Evolutionary conservation across 2,888 invertebrate species (phyloP).

Genomic region (Conops quadrifasciatus): DNA sequence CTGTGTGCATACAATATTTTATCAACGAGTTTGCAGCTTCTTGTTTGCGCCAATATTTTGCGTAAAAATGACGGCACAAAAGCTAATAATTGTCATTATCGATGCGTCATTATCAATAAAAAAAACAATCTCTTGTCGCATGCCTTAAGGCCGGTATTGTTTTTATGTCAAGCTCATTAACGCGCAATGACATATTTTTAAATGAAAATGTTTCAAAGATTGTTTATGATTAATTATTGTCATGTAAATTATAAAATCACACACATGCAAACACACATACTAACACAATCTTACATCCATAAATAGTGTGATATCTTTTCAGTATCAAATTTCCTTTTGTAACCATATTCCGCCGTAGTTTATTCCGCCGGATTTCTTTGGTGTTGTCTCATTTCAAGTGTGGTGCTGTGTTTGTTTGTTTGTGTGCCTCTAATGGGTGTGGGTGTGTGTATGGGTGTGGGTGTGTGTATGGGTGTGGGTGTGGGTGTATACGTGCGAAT

Average conservation of each 20-base stretch:
- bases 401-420: too few relatives aligned
- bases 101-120: neutral
- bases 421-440: neutral
- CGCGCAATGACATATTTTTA: too few relatives aligned
- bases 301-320: slow-evolving; percentile 30
- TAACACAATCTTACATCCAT: slow-evolving; percentile 28
- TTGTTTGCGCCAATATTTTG: too few relatives aligned
- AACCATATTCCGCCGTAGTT: neutral
- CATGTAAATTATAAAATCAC: slow-evolving; percentile 45
- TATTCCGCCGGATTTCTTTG: neutral
- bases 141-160: neutral
- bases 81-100: too few relatives aligned
- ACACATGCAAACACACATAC: slow-evolving; percentile 37
- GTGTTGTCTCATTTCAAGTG: neutral
- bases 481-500: neutral
- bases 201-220: neutral
- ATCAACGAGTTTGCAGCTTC: neutral
- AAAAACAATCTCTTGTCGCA: neutral
- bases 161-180: too few relatives aligned
- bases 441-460: neutral
- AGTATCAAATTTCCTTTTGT: slow-evolving; percentile 16
- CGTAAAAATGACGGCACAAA: too few relatives aligned
- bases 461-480: neutral
- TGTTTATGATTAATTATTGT: neutral
- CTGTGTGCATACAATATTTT: too few relatives aligned